These are phyloP conservation scores for Thaumatotibia leucotreta DNA, from an alignment of 1,140 invertebrate genomes.

Conservation along the genomic window DNA sequence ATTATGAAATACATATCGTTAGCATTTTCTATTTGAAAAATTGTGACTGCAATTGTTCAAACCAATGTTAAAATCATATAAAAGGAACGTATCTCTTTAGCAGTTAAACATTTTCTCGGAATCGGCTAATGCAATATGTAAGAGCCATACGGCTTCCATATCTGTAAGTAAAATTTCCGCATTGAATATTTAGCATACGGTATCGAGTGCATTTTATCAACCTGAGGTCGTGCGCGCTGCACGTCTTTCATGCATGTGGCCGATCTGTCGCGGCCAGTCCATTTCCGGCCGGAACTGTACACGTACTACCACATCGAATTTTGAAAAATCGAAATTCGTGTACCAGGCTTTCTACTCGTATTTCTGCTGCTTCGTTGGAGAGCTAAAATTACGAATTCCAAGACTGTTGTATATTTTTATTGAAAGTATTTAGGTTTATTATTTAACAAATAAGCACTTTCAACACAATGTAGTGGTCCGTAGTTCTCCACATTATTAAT, in stretches of 20 bases:
- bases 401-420: too few relatives aligned
- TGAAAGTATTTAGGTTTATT: too few relatives aligned
- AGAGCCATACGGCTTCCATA: background rate
- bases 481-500: background rate
- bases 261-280: constrained; percentile 15
- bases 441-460: too few relatives aligned
- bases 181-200: background rate
- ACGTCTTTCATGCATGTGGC: background rate
- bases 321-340: too few relatives aligned
- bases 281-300: constrained; percentile 19
- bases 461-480: background rate
- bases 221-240: background rate
- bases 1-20: too few relatives aligned
- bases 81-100: background rate
- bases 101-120: background rate
- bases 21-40: too few relatives aligned
- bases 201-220: background rate
- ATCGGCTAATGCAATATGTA: background rate
- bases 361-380: too few relatives aligned
- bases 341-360: too few relatives aligned
- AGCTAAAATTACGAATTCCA: too few relatives aligned
- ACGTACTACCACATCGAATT: too few relatives aligned
- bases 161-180: background rate
- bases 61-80: too few relatives aligned
- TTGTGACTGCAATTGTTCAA: too few relatives aligned